Evolutionary conservation across 1,140 invertebrate species (phyloP).

Genomic region (Solen grandis): DNA sequence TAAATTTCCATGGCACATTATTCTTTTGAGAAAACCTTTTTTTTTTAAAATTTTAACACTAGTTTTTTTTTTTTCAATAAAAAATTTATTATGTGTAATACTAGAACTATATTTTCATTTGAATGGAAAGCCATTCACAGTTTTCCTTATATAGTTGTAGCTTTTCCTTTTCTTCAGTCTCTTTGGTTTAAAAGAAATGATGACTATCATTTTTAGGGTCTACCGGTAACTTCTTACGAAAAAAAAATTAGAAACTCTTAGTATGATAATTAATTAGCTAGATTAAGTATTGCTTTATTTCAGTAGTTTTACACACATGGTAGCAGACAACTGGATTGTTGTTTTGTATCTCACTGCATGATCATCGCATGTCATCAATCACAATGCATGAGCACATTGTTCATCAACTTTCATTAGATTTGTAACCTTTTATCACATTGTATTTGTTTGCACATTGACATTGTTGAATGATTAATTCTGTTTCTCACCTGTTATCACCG

Average conservation of each 20-base stretch:
- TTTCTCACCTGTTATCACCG: neutral
- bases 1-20: neutral
- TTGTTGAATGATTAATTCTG: neutral
- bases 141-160: too few species aligned
- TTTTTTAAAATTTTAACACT: neutral
- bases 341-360: neutral
- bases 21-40: neutral
- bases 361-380: neutral
- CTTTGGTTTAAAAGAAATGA: too few species aligned
- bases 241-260: too few species aligned
- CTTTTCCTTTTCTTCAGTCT: too few species aligned
- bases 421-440: too few species aligned
- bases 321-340: too few species aligned
- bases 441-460: neutral
- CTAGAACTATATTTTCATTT: neutral
- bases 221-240: too few species aligned
- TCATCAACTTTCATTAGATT: too few species aligned
- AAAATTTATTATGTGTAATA: neutral
- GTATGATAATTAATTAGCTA: too few species aligned
- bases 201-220: too few species aligned
- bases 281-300: too few species aligned
- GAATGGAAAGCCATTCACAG: neutral
- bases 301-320: too few species aligned
- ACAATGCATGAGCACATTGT: neutral
- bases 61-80: neutral